Evolutionary conservation across 2,797 vertebrate species (phyloP), one percentile per base, ranked within the genome.

Genomic region (Pipistrellus kuhlii): DNA sequence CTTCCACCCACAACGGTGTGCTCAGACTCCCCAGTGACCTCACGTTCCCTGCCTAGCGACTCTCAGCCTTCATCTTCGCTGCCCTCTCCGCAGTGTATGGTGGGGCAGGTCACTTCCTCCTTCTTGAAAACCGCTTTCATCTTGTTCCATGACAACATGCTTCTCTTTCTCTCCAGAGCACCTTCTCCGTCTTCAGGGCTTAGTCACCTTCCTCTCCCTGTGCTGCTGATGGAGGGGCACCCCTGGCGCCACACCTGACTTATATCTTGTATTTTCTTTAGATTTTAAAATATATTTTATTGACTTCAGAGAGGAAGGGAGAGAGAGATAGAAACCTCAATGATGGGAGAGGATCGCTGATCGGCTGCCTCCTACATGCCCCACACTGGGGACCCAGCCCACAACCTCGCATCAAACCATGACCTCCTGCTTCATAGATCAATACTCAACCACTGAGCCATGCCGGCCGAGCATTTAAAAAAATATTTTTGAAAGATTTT

Each of bases 21-120:
- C 57, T 91, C 84, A 27, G 13, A 77, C 6, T 48, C 38, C 85
- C 90, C 48, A 32, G 35, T 94, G 86, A 93, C 81, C 90, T 91
- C 90, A 64, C 0, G 20, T 66, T 11, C 35, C 68, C 88, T 27
- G 25, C 21, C 12, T 3, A 1, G 35, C 20, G 38, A 3, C 3
- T 30, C 59, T 64, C 20, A 25, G 35, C 0, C 62, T 53, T 69
- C 64, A 82, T 90, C 96, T 85, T 38, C 25, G 14, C 9, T 64
- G 72, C 53, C 81, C 72, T 94, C 68, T 44, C 59, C 9, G 0
- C 14, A 41, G 59, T 55, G 38, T 48, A 8, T 0, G 35, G 18
- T 12, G 80, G 32, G 59, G 55, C 51, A 48, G 14, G 38, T 27
- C 62, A 21, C 83, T 86, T 93, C 90, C 88, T 81, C 80, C 83